Evolutionary conservation across 2,113 vertebrate species (phyloP).

Genomic region (Tretioscincus oriximinensis): DNA sequence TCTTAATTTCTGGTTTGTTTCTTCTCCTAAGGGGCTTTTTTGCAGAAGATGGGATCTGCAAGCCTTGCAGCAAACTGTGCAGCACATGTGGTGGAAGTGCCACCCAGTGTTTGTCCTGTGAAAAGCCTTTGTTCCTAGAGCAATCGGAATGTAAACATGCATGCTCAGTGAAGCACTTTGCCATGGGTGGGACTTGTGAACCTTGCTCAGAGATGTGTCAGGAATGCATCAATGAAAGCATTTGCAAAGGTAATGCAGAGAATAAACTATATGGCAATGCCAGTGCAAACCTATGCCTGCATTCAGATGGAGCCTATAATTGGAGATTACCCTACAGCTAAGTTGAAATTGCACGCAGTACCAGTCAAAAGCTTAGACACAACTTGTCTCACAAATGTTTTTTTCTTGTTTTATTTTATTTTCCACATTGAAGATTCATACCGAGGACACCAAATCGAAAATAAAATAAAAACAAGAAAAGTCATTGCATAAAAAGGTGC

Average conservation of each 20-base stretch:
- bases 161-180: slow-evolving; percentile 78
- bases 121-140: slow-evolving; percentile 68
- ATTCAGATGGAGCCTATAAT: too few relatives aligned
- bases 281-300: not conserved
- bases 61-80: slow-evolving; percentile 76
- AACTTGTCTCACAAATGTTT: too few relatives aligned
- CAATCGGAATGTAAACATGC: slow-evolving; percentile 67
- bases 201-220: slow-evolving; percentile 80
- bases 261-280: not conserved
- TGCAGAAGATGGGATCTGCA: slow-evolving; percentile 55
- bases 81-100: slow-evolving; percentile 74
- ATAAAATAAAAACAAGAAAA: too few relatives aligned
- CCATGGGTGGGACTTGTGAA: slow-evolving; percentile 72
- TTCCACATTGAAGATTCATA: too few relatives aligned
- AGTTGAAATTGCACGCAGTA: too few relatives aligned
- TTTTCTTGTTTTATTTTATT: too few relatives aligned
- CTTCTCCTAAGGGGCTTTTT: slow-evolving; percentile 77
- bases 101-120: slow-evolving; percentile 80
- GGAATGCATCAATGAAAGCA: slow-evolving; percentile 75
- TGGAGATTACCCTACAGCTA: too few relatives aligned
- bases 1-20: not conserved
- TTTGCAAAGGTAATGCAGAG: slow-evolving; percentile 78
- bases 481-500: too few relatives aligned
- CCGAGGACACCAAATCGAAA: too few relatives aligned
- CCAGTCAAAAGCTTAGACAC: too few relatives aligned